phyloP scores from a whole-genome alignment of 1,140 invertebrate genomes.

The Heliconius nattereri region DNA sequence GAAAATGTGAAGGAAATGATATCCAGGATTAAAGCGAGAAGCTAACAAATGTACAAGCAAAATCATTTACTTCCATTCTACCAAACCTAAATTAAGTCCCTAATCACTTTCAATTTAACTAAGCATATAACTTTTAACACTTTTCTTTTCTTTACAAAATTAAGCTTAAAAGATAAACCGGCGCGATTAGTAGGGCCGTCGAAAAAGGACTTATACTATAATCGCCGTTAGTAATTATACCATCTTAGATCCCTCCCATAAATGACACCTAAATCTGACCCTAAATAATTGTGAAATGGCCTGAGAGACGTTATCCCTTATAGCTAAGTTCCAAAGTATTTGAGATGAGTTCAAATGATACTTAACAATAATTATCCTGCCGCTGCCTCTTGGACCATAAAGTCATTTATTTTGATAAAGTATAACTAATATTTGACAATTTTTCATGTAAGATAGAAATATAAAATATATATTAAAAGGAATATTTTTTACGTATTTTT shows the following conservation, averaged over 20 bases:
- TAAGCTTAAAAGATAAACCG: neutral
- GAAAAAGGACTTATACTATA: conserved; percentile 18
- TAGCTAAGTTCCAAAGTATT: conserved; percentile 29
- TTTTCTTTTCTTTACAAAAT: neutral
- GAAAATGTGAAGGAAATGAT: too few relatives aligned
- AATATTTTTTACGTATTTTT: too few relatives aligned
- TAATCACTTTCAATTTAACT: neutral
- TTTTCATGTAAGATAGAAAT: too few relatives aligned
- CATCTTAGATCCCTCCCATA: conserved; percentile 31
- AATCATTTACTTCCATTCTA: too few relatives aligned
- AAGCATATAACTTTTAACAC: neutral
- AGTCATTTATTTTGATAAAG: neutral
- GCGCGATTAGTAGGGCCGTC: neutral
- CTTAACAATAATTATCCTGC: conserved; percentile 28
- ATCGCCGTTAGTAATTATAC: conserved; percentile 36
- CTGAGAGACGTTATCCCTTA: conserved; percentile 43
- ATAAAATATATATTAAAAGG: too few relatives aligned
- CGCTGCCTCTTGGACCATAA: conserved; percentile 5
- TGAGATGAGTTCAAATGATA: conserved; percentile 29
- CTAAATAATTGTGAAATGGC: conserved; percentile 49
- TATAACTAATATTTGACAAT: neutral
- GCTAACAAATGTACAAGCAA: too few relatives aligned
- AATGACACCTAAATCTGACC: conserved; percentile 46
- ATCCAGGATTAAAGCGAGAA: too few relatives aligned
- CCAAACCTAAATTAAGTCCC: neutral